phyloP scores from a whole-genome alignment of 2,888 invertebrate genomes.

The Ceramica pisi region DNA sequence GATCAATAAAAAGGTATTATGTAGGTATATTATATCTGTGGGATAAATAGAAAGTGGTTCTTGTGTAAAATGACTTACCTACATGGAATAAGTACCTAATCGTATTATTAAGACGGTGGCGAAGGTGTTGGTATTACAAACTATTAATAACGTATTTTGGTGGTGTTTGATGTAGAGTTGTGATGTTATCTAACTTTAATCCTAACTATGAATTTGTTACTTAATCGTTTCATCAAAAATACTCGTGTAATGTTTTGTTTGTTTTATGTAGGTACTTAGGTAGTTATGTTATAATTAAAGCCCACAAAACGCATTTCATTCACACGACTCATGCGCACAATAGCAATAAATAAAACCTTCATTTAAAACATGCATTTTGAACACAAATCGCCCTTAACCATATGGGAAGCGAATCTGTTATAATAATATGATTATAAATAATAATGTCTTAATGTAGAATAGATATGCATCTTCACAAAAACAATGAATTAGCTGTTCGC shows the following conservation, averaged over 20 bases:
- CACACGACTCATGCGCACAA: conserved; percentile 43
- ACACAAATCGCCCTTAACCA: conserved; percentile 42
- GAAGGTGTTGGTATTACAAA: no score
- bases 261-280: neutral
- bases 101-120: no score
- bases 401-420: conserved; percentile 47
- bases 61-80: neutral
- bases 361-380: conserved; percentile 35
- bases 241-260: conserved; percentile 30
- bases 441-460: conserved; percentile 58
- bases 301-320: conserved; percentile 31
- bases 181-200: neutral
- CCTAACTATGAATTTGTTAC: neutral
- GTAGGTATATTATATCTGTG: no score
- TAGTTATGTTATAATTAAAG: conserved; percentile 22
- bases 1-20: no score
- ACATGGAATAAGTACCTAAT: neutral
- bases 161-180: neutral
- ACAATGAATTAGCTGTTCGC: conserved; percentile 31
- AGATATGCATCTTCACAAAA: conserved; percentile 63
- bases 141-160: no score
- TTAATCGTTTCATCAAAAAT: conserved; percentile 16
- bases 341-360: conserved; percentile 42
- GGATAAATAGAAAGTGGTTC: neutral
- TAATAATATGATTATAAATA: conserved; percentile 44